A percentile compares a stretch with the other conserved stretches of the same genome.
Conservation (phyloP, 1,140 invertebrate genomes). For the Rhagoletis zephyria region DNA sequence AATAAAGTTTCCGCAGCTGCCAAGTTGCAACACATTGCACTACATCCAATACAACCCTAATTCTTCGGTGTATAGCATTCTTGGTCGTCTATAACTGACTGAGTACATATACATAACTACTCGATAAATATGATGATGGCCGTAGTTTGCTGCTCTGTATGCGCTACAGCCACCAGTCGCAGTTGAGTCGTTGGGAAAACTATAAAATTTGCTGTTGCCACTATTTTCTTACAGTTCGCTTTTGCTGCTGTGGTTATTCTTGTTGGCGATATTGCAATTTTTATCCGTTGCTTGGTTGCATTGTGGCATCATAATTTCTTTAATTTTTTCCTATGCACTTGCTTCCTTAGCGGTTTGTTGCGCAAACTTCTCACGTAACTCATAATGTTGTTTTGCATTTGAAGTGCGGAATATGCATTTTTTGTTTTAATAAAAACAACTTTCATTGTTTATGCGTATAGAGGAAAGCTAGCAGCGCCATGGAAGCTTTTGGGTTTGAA, state of each 20-base stretch:
- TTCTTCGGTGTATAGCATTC: neutral
- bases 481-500: too few relatives aligned
- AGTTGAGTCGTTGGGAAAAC: constrained; percentile 22
- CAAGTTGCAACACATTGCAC: constrained; percentile 4
- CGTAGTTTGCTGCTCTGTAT: neutral
- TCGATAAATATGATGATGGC: neutral
- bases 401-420: neutral
- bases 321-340: constrained; percentile 22
- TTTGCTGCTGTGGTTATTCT: neutral
- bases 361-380: neutral
- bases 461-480: neutral
- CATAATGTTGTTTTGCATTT: constrained; percentile 3
- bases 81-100: neutral
- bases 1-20: constrained; percentile 31
- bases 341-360: neutral
- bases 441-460: too few relatives aligned
- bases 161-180: neutral
- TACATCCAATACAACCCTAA: neutral
- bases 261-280: neutral
- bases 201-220: constrained; percentile 28
- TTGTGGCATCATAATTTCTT: constrained; percentile 30
- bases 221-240: neutral
- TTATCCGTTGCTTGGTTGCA: constrained; percentile 9
- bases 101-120: neutral
- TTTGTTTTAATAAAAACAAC: neutral